Evolutionary conservation across 2,797 vertebrate species (phyloP).

Genomic region (Parauchenoglanis punctatus): DNA sequence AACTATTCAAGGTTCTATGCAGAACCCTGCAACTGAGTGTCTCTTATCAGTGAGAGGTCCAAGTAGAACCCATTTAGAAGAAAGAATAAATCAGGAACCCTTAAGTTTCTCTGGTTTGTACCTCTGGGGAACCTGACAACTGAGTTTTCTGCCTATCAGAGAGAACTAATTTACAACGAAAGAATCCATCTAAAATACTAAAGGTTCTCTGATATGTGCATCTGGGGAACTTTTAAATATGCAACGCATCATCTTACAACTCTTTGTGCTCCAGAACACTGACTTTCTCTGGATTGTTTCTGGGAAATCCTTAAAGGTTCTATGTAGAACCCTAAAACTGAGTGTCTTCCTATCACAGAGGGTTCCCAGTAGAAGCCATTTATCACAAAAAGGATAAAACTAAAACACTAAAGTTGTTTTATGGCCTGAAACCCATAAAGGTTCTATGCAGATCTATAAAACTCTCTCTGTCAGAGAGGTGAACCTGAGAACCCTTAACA

Average conservation of each 20-base stretch:
- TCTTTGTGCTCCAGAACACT: neutral
- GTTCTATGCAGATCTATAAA: neutral
- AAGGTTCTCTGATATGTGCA: neutral
- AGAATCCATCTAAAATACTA: neutral
- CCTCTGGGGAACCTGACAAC: no score
- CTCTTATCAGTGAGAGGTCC: neutral
- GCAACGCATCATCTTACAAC: neutral
- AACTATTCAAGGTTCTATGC: neutral
- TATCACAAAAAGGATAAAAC: no score
- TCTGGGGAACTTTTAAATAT: neutral
- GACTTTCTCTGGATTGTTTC: neutral
- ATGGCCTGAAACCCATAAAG: neutral
- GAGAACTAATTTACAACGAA: neutral
- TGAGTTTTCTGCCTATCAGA: neutral
- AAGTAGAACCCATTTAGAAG: neutral
- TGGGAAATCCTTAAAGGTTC: neutral
- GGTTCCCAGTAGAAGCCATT: no score
- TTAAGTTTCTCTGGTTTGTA: no score
- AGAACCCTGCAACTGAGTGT: neutral
- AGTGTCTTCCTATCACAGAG: neutral
- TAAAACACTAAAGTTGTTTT: neutral
- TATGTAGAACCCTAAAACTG: neutral
- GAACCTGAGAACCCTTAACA: neutral
- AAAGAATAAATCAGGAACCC: no score
- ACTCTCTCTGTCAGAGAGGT: neutral